Percentiles rank a stretch among this genome's conserved stretches.
These are phyloP conservation scores for Platypus cylindrus DNA, from an alignment of 2,888 invertebrate species.

Conservation along the genomic window DNA sequence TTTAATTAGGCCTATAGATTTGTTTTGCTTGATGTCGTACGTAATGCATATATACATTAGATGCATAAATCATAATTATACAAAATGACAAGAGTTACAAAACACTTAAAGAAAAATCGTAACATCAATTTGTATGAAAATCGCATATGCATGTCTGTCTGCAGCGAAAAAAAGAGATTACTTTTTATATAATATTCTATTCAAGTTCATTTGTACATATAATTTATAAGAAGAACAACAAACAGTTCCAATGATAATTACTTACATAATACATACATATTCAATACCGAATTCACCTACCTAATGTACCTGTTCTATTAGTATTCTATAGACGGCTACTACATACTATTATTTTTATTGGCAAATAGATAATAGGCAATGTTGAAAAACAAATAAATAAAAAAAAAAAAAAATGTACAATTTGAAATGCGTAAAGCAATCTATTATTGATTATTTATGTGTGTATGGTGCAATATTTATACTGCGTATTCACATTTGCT, in stretches of 20 bases:
- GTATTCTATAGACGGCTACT: neutral
- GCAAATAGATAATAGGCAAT: neutral
- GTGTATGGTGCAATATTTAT: conserved; percentile 2
- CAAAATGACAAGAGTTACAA: too few relatives aligned
- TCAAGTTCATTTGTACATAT: too few relatives aligned
- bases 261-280: neutral
- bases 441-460: conserved; percentile 4
- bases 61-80: too few relatives aligned
- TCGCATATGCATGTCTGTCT: too few relatives aligned
- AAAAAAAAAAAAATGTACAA: conserved; percentile 1
- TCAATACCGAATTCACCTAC: neutral
- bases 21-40: too few relatives aligned
- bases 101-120: too few relatives aligned
- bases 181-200: neutral
- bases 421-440: conserved; percentile 3
- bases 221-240: too few relatives aligned
- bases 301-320: neutral
- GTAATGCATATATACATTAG: too few relatives aligned
- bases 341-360: neutral
- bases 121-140: too few relatives aligned
- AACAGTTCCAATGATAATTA: too few relatives aligned
- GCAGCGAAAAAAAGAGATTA: too few relatives aligned
- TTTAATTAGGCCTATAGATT: too few relatives aligned
- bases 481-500: neutral
- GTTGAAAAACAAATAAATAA: conserved; percentile 1